Base-by-base conservation (phyloP, 2,113 vertebrate species). In the Semnornis frantzii region DNA sequence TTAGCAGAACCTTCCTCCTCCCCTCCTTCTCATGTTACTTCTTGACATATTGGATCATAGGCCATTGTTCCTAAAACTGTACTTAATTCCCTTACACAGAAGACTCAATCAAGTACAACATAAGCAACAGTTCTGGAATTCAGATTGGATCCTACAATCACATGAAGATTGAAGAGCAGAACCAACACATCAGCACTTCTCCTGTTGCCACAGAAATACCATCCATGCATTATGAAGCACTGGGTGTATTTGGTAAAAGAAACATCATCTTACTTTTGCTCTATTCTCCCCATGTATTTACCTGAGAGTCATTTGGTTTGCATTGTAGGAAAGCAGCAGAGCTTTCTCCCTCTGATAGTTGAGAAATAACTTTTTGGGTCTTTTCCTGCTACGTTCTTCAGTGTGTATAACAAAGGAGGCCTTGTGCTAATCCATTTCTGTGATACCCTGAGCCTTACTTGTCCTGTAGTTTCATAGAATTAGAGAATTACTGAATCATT, bases 61-160 rank as follows among this genome's bases (percentile, higher is more conserved):
- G 4, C 14, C n/a, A 39, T 86, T 64, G 78, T 64, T 82, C 46
- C 55, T 82, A 28, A 74, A 58, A 73, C 64, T 89, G 12, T 82
- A 60, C 96, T 89, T 42, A n/a, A 76, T 16, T 78, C 58, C 19
- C 86, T 79, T 81, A 44, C 59, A 85, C 91, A 98, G 97, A 97
- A 1, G 96, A 96, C 15, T 23, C 90, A 58, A 0, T 68, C 75
- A 97, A 79, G 34, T 97, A 64, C 68, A 87, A 62, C 74, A 97
- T 98, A 81, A 86, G 3, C 65, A 94, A 97, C 30, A 98, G 97
- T 37, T 93, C 60, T 48, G 93, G 91, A 73, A 57, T 98, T 94
- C 98, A 98, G 87, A 96, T 98, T 80, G 98, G 98, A 82, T 84
- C 81, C 58, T 31, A 90, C 75, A 98, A 98, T 87, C 58, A 78